Base-by-base conservation (phyloP, 2,888 invertebrate genomes). In the Apamea epomidion region DNA sequence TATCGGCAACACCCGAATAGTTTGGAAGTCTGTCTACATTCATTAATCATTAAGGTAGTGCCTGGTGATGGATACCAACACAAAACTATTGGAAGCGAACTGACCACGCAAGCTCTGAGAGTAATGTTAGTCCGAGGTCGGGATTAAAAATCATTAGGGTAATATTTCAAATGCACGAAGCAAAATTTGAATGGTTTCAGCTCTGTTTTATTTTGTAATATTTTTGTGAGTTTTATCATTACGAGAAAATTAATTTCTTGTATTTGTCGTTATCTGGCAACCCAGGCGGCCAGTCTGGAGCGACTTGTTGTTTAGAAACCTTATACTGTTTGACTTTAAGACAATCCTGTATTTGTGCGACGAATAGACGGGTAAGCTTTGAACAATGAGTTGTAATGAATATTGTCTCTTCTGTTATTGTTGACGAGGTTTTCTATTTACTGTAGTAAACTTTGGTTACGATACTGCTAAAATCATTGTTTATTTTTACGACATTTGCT, bases 31-130 rank as follows among this genome's bases (percentile, higher is more conserved):
- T 77, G 82, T 78, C 67, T 80, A 67, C 60, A 64, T 76, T 84
- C 86, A 90, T 91, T 83, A 77, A 91, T 89, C 90, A 87, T 83
- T 80, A 72, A 78, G 69, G 81, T 73, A 75, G 62, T 67, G 72
- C 64, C 79, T 76, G 65, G 76, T 84, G 85, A 88, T 84, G 85
- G 78, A 86, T 87, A 81, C 74, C 77, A 78, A 77, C 72, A 77
- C 80, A 76, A 85, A 91, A 88, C 82, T 81, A 80, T 85, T 86
- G 81, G 74, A 74, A 83, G 81, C 69, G 58, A 71, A 81, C 78
- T 85, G 81, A 82, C 79, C 88, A 82, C 80, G 71, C 73, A 42
- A 80, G 74, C 76, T 82, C 72, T 62, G 75, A 58, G 70, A 70
- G 62, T 78, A 76, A 82, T 79, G 58, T 67, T 62, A 64, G 72